These are phyloP conservation scores for Aplochiton taeniatus DNA, from an alignment of 2,797 vertebrate genomes.

Conservation along the genomic window DNA sequence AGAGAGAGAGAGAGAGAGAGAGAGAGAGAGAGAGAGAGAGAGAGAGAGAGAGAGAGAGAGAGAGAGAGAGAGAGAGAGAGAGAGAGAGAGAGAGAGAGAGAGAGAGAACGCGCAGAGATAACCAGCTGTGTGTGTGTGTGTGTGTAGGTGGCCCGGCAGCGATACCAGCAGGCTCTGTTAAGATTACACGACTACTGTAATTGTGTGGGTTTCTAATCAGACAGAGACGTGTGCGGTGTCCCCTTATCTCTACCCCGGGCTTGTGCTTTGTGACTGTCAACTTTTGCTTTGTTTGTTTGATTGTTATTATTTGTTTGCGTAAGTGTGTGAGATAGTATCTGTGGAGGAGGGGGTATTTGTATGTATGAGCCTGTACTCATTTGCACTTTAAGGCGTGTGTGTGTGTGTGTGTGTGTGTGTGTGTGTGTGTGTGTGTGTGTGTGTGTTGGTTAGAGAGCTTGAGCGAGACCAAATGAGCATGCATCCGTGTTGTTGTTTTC, in stretches of 20 bases:
- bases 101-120: too few species aligned
- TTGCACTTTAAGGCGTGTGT: neutral
- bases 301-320: too few species aligned
- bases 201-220: conserved; percentile 60
- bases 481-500: neutral
- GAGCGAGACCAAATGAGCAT: neutral
- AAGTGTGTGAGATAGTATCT: too few species aligned
- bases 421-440: conserved; percentile 6
- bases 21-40: neutral
- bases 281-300: too few species aligned
- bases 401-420: neutral
- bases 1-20: neutral
- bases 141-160: conserved; percentile 24
- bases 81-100: too few species aligned
- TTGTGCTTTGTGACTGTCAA: neutral
- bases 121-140: conserved; percentile 20
- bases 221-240: conserved; percentile 33
- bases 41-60: too few species aligned
- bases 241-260: conserved; percentile 42
- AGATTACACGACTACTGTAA: conserved; percentile 67
- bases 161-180: conserved; percentile 58
- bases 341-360: too few species aligned
- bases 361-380: too few species aligned
- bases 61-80: too few species aligned
- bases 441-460: neutral